phyloP scores from a whole-genome alignment of 1,140 invertebrate genomes.

The Cyclargus thomasi region DNA sequence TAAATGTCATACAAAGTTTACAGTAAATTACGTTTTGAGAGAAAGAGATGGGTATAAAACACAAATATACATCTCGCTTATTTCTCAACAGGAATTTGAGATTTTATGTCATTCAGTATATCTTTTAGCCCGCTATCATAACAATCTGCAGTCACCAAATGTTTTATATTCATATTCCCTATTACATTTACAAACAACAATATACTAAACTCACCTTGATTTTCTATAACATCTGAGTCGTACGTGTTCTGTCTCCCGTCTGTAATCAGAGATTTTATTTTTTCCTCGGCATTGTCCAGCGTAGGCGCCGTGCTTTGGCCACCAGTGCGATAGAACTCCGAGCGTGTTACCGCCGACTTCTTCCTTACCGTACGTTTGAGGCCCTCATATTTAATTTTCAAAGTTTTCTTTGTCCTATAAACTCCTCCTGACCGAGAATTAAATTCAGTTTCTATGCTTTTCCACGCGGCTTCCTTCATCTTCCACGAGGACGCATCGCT shows the following conservation, averaged over 20 bases:
- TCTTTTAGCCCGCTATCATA: too few species aligned
- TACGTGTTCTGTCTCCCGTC: background rate
- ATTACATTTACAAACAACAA: too few species aligned
- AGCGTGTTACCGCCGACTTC: constrained; percentile 4
- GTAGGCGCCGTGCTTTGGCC: background rate
- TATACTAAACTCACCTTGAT: too few species aligned
- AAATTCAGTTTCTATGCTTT: background rate
- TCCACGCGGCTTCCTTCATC: background rate
- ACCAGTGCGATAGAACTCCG: constrained; percentile 2
- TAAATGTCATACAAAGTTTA: too few species aligned
- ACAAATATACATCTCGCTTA: too few species aligned
- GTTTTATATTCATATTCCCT: too few species aligned
- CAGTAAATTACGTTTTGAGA: too few species aligned
- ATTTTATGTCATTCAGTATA: too few species aligned
- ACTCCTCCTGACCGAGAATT: background rate
- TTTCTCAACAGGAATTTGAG: too few species aligned
- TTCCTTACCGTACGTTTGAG: constrained; percentile 3
- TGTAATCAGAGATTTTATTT: constrained; percentile 2
- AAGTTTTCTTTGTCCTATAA: background rate
- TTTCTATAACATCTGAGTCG: background rate
- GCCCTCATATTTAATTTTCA: constrained; percentile 2
- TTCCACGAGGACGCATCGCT: constrained; percentile 6
- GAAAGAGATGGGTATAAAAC: too few species aligned
- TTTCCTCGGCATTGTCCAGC: background rate
- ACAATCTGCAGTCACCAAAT: too few species aligned